Conservation (phyloP, 2,888 invertebrate genomes). For the Gibbula magus region DNA sequence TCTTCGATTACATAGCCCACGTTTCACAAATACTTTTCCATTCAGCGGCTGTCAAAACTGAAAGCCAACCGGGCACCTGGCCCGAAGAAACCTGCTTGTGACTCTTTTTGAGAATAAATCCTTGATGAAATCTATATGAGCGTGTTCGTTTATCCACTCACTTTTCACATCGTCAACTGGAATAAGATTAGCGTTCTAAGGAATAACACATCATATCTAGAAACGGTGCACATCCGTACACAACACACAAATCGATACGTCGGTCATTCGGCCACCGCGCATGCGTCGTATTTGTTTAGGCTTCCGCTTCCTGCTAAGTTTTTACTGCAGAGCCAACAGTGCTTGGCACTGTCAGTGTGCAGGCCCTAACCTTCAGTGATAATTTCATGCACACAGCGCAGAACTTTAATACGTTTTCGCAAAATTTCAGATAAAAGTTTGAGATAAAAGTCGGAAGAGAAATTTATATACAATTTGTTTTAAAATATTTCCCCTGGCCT, state of each 20-base stretch:
- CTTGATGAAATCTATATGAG: not conserved
- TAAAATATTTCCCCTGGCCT: no score
- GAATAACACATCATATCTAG: not conserved
- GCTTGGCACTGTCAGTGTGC: no score
- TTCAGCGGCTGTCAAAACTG: not conserved
- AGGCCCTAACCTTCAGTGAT: no score
- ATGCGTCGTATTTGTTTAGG: not conserved
- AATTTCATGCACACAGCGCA: no score
- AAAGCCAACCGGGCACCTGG: not conserved
- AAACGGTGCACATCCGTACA: not conserved
- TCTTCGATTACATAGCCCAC: not conserved
- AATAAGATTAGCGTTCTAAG: not conserved
- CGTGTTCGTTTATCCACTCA: not conserved
- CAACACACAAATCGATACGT: conserved; percentile 7
- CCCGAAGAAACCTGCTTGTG: not conserved
- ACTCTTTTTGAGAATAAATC: not conserved
- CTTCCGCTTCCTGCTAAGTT: not conserved
- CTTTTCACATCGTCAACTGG: not conserved
- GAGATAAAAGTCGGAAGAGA: no score
- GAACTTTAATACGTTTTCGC: no score
- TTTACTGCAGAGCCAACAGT: not conserved
- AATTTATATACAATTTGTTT: no score
- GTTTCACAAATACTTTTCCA: not conserved
- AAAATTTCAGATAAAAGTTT: no score
- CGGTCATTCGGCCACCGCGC: not conserved